Percentiles rank a stretch among this genome's conserved stretches.
These are phyloP conservation scores for Sardinella longiceps DNA, from an alignment of 2,797 vertebrate genomes.

Conservation along the genomic window DNA sequence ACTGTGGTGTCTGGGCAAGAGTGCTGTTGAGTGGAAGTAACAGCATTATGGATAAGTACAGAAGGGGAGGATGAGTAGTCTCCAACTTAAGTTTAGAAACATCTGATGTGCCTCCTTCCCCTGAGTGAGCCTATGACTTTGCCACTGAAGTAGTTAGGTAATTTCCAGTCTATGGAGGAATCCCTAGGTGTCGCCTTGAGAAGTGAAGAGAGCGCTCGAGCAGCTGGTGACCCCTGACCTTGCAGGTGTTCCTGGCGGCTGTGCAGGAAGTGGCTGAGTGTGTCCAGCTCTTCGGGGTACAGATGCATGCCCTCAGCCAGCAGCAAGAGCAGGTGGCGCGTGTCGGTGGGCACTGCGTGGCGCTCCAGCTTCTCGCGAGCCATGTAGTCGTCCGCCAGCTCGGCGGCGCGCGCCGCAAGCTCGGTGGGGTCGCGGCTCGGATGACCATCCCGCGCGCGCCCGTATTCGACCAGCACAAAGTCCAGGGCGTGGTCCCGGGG, in stretches of 20 bases:
- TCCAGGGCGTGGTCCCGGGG: slow-evolving; percentile 81
- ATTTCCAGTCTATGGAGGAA: not conserved
- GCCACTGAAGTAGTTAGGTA: not conserved
- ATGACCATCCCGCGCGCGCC: slow-evolving; percentile 60
- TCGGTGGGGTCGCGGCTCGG: slow-evolving; percentile 67
- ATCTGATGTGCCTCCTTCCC: not conserved
- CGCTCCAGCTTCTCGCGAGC: slow-evolving; percentile 68
- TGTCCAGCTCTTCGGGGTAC: slow-evolving; percentile 70
- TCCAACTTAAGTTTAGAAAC: not conserved
- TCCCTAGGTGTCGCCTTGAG: not conserved
- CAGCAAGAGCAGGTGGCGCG: slow-evolving; percentile 74
- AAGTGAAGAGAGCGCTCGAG: not conserved
- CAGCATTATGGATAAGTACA: not conserved
- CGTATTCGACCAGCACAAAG: slow-evolving; percentile 70
- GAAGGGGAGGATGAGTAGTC: not conserved
- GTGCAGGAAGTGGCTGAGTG: slow-evolving; percentile 67
- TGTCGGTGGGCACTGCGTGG: slow-evolving; percentile 69
- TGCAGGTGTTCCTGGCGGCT: slow-evolving; percentile 72
- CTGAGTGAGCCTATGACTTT: not conserved
- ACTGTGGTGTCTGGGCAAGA: not conserved
- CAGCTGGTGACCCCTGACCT: slow-evolving; percentile 60
- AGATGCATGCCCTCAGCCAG: slow-evolving; percentile 74
- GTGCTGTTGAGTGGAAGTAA: not conserved
- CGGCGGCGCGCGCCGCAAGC: slow-evolving; percentile 71
- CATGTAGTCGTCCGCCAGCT: slow-evolving; percentile 77